These are phyloP conservation scores for Caenorhabditis macrosperma DNA, from an alignment of 2,888 invertebrate genomes.

Conservation along the genomic window DNA sequence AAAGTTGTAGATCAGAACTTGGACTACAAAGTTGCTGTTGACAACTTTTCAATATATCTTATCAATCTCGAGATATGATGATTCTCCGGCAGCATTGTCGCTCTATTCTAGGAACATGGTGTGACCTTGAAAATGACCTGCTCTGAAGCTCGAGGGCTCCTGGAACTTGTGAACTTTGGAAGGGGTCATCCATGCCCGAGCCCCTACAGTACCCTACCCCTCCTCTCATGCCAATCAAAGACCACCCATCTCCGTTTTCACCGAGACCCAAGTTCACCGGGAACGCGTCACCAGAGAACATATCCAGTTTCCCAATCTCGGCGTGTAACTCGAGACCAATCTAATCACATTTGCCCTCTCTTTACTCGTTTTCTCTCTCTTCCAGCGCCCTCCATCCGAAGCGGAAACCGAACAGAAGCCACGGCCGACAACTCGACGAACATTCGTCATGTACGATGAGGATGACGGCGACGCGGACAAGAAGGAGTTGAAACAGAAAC, in stretches of 20 bases:
- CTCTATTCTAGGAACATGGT: too few species aligned
- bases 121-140: too few species aligned
- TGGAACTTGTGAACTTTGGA: too few species aligned
- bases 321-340: neutral
- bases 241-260: too few species aligned
- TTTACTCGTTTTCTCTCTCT: neutral
- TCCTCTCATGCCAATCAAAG: neutral
- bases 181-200: too few species aligned
- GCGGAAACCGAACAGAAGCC: neutral
- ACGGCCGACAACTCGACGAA: constrained; percentile 31
- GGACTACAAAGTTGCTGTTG: too few species aligned
- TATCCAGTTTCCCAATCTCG: neutral
- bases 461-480: neutral
- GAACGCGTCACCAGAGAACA: neutral
- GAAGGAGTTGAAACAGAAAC: constrained; percentile 6
- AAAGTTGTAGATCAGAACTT: too few species aligned
- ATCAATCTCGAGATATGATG: too few species aligned
- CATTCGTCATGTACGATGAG: constrained; percentile 45
- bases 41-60: too few species aligned
- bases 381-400: neutral
- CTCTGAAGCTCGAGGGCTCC: too few species aligned
- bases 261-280: neutral
- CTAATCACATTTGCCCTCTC: neutral
- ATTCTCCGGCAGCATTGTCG: too few species aligned
- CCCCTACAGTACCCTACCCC: neutral